These are phyloP conservation scores for Cricetomys ansorgei DNA, from an alignment of 2,113 vertebrate genomes.

Conservation along the genomic window DNA sequence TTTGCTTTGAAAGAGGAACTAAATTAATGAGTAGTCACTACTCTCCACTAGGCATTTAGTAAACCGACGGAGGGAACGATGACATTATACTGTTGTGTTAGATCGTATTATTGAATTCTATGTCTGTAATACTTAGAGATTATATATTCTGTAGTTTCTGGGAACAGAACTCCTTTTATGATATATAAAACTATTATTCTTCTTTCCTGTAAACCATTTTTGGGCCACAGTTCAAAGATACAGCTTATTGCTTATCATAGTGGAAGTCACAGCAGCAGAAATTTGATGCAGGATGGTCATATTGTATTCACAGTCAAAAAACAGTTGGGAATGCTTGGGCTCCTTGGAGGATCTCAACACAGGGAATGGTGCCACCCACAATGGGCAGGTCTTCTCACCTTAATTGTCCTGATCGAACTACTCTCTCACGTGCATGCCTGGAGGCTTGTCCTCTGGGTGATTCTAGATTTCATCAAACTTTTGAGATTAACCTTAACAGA, in stretches of 20 bases:
- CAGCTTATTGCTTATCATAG: background rate
- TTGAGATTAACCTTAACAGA: background rate
- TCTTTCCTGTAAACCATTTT: background rate
- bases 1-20: conserved; percentile 31
- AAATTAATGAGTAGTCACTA: background rate
- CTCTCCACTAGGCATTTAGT: background rate
- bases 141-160: conserved; percentile 6
- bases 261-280: background rate
- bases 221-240: background rate
- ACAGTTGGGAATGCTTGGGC: no score
- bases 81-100: background rate
- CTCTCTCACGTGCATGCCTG: background rate
- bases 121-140: conserved; percentile 29
- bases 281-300: background rate
- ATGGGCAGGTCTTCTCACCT: background rate
- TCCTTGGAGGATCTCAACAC: background rate
- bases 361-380: background rate
- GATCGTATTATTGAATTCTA: conserved; percentile 19
- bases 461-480: background rate
- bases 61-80: background rate
- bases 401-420: no score
- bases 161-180: background rate
- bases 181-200: background rate
- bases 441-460: background rate
- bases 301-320: no score